A percentile compares a stretch with the other conserved stretches of the same genome.
Evolutionary conservation across 37 sponge, comb jelly and placozoan species (phyloP).

Genomic region (Petrosia ficiformis): DNA sequence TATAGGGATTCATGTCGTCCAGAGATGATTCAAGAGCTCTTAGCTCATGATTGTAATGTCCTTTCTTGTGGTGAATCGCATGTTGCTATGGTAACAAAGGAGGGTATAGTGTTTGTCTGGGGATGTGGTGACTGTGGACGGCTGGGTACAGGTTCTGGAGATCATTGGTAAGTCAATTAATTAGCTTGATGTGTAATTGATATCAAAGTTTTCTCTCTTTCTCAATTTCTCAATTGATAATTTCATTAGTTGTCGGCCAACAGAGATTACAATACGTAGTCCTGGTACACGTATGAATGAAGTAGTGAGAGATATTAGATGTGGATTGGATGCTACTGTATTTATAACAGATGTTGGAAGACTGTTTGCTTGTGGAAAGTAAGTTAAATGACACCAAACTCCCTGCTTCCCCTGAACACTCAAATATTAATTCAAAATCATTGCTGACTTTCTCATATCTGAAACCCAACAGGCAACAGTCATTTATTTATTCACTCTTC

Average conservation of each 20-base stretch:
- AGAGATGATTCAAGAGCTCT: constrained; percentile 63
- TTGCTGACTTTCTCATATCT: too few relatives aligned
- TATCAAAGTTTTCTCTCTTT: too few relatives aligned
- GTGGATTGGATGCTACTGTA: constrained; percentile 94
- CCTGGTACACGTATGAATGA: constrained; percentile 25
- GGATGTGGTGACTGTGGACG: constrained; percentile 75
- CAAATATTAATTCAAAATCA: too few relatives aligned
- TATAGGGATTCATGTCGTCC: constrained; percentile 62
- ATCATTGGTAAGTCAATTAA: constrained; percentile 42
- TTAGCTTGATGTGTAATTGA: neutral
- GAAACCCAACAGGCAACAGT: too few relatives aligned
- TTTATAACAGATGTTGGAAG: constrained; percentile 84
- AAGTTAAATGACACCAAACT: constrained; percentile 4
- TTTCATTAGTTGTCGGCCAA: constrained; percentile 34
- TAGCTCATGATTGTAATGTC: constrained; percentile 39
- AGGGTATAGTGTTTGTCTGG: constrained; percentile 79
- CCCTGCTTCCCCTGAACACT: too few relatives aligned
- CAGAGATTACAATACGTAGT: constrained; percentile 28
- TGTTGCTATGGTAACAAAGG: constrained; percentile 73
- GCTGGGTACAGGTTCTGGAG: constrained; percentile 81
- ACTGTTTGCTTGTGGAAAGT: constrained; percentile 92
- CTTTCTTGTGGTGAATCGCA: constrained; percentile 89
- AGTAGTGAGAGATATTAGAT: constrained; percentile 49
- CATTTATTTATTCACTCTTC: too few relatives aligned
- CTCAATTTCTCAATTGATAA: too few relatives aligned